A percentile compares a stretch with the other conserved stretches of the same genome.
phyloP scores from a whole-genome alignment of 2,113 vertebrate species.

The Pseudopodoces humilis region DNA sequence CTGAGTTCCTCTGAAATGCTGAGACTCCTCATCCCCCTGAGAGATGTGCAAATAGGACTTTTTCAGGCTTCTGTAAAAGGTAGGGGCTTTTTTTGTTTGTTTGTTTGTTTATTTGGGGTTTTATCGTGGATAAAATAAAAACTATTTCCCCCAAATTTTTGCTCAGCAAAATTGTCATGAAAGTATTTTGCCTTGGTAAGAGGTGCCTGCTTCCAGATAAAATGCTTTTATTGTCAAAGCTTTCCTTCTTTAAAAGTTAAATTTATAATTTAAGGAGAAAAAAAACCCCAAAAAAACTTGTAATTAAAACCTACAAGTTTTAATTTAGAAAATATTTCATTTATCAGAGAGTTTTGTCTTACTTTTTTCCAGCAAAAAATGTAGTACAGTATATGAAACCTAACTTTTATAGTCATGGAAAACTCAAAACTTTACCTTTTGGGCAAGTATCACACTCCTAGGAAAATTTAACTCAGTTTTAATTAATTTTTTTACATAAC shows the following conservation, averaged over 20 bases:
- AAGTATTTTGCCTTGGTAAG: background rate
- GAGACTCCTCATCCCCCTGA: background rate
- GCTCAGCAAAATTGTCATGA: background rate
- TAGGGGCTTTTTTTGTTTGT: fast-evolving
- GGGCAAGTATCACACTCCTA: background rate
- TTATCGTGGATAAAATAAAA: background rate
- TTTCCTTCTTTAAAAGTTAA: background rate
- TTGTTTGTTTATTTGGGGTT: background rate
- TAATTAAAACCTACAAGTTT: background rate
- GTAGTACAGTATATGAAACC: fast-evolving
- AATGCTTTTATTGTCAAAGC: background rate
- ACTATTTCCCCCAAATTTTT: background rate
- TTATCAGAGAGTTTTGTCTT: background rate
- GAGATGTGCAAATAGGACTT: background rate
- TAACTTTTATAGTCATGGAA: background rate
- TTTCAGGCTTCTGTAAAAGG: background rate
- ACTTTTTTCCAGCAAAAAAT: background rate
- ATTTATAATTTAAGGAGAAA: background rate
- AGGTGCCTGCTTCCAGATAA: background rate
- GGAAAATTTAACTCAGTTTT: background rate
- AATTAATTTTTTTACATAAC: fast-evolving
- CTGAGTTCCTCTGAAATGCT: background rate
- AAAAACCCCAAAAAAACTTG: background rate
- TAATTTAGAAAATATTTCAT: background rate
- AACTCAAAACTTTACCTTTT: background rate